Base-by-base conservation (phyloP, 2,888 invertebrate genomes). In the Ephialtes manifestator region DNA sequence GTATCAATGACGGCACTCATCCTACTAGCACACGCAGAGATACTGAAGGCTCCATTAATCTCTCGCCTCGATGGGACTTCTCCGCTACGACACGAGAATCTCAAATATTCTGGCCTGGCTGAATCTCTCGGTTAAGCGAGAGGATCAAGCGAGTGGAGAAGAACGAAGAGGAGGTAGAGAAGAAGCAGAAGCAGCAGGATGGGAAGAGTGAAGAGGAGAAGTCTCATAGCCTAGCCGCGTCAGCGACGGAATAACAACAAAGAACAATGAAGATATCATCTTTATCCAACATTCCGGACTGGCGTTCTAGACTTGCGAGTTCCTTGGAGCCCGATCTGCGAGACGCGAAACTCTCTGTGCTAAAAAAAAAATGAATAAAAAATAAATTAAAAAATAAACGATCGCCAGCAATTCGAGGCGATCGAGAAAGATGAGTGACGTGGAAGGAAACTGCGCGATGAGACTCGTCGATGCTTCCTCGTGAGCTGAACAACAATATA, bases 1-100 rank as follows among this genome's bases (percentile, higher is more conserved):
- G 91, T 95, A 95, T 94, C 97, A 97, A 95, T 97, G 97, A 97
- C 96, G 96, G 95, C 95, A 95, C 95, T 96, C 96, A 94, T 95
- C 96, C 95, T 95, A 96, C 96, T 96, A 96, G 96, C 94, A 93
- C 89, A 90, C 90, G 90, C 92, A 93, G 91, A 92, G 93, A 91
- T 94, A 94, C 88, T 94, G 92, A 92, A 88, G 90, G 91, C 90
- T 90, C 91, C 88, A 84, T 88, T 48, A 60, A 72, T 76, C 70
- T 74, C 76, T 78, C 76, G 77, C 72, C 35, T 20, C 63, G 43
- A n/a, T 72, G 80, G 70, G 78, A 86, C 77, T 75, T 81, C 63
- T 39, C 67, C 58, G 28, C 13, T 11, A 31, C 55, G 67, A 74
- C 51, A 75, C 51, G 70, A 35, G 71, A 71, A 75, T 70, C 46